These are phyloP conservation scores for Aphrophora alni DNA, from an alignment of 2,888 invertebrate genomes.

Conservation along the genomic window DNA sequence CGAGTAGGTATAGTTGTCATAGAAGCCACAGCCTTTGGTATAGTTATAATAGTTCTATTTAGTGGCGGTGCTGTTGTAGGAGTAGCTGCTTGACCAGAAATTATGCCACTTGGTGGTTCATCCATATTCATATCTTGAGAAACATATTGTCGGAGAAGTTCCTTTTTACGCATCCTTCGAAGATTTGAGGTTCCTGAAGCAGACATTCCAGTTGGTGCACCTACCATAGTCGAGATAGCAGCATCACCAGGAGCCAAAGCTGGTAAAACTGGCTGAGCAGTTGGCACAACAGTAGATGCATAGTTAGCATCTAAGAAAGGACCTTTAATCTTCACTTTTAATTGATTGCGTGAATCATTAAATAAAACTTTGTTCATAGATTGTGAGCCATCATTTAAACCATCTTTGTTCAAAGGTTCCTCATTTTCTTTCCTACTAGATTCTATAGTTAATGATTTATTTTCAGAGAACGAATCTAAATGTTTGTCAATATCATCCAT, in stretches of 20 bases:
- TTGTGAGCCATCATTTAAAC: constrained; percentile 19
- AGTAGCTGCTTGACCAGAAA: constrained; percentile 61
- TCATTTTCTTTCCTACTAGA: constrained; percentile 33
- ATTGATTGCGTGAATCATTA: constrained; percentile 81
- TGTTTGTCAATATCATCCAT: constrained; percentile 62
- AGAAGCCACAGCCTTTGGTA: constrained; percentile 88
- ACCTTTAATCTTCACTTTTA: constrained; percentile 91
- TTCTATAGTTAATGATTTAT: constrained; percentile 40
- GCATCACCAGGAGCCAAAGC: constrained; percentile 52
- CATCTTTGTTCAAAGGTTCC: constrained; percentile 16
- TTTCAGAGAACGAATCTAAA: constrained; percentile 39
- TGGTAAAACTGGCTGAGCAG: constrained; percentile 64
- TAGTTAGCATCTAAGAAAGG: constrained; percentile 81
- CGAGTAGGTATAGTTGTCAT: constrained; percentile 87
- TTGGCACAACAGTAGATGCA: constrained; percentile 65
- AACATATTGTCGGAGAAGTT: constrained; percentile 82
- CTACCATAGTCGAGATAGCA: constrained; percentile 38
- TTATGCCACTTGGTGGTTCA: constrained; percentile 66
- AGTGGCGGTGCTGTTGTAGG: constrained; percentile 66
- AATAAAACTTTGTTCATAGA: constrained; percentile 63
- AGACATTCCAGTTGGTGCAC: constrained; percentile 59
- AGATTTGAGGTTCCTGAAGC: constrained; percentile 75
- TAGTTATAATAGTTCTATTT: constrained; percentile 76
- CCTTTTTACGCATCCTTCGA: constrained; percentile 89
- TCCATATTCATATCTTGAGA: constrained; percentile 88